Evolutionary conservation across 2,888 invertebrate genomes (phyloP).

Genomic region (Thalpophila matura): DNA sequence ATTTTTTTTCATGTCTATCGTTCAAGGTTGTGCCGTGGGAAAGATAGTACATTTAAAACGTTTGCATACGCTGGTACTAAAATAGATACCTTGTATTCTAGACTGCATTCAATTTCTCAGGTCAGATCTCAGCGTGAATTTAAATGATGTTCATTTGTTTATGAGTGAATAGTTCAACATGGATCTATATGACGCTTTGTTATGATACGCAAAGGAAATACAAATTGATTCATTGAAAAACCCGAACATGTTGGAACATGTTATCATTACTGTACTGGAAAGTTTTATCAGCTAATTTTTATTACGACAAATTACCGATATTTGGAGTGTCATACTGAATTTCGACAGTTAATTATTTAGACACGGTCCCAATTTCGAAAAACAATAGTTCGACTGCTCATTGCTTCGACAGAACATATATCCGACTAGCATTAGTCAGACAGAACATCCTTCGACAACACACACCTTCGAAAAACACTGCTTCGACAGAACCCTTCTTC

Average conservation of each 20-base stretch:
- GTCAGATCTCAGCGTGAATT: conserved; percentile 19
- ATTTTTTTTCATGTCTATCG: conserved; percentile 9
- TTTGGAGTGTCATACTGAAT: too few relatives aligned
- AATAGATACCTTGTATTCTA: conserved; percentile 15
- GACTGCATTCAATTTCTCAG: not conserved
- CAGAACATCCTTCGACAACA: too few relatives aligned
- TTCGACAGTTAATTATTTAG: too few relatives aligned
- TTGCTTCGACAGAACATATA: too few relatives aligned
- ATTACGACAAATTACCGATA: too few relatives aligned
- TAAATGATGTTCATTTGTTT: conserved; percentile 15
- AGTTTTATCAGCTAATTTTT: not conserved
- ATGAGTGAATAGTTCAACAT: not conserved
- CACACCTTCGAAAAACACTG: too few relatives aligned
- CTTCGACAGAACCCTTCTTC: too few relatives aligned
- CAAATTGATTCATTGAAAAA: not conserved
- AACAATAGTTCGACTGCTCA: too few relatives aligned
- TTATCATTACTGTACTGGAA: not conserved
- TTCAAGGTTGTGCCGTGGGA: conserved; percentile 43
- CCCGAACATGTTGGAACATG: not conserved
- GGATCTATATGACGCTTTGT: not conserved
- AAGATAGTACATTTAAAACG: conserved; percentile 35
- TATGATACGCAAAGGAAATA: not conserved
- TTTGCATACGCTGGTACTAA: not conserved
- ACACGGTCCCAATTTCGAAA: too few relatives aligned
- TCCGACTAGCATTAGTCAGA: too few relatives aligned